A percentile compares a stretch with the other conserved stretches of the same genome.
These are phyloP conservation scores for Salminus brasiliensis DNA, from an alignment of 2,113 vertebrate genomes.

Conservation along the genomic window DNA sequence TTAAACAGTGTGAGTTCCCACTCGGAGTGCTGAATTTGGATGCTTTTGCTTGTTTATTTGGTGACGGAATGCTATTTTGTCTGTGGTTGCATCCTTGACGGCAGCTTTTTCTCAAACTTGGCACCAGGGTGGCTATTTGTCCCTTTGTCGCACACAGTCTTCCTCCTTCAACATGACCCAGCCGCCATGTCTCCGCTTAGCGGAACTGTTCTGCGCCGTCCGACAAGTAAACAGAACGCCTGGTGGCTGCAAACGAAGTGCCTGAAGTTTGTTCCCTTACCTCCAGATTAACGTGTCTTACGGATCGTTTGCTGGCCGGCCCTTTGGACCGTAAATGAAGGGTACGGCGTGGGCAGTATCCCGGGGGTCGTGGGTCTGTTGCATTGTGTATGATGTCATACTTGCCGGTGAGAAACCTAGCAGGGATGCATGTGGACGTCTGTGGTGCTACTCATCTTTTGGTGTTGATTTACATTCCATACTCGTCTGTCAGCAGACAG, in stretches of 20 bases:
- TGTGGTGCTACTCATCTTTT: not conserved
- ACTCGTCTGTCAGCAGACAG: not conserved
- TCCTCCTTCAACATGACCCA: conserved; percentile 11
- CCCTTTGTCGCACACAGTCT: conserved; percentile 21
- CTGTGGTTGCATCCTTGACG: conserved; percentile 47
- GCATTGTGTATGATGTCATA: not conserved
- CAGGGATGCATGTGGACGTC: not conserved
- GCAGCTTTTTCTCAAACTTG: conserved; percentile 28
- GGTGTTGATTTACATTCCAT: not conserved
- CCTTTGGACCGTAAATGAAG: not conserved
- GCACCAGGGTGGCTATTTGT: conserved; percentile 22
- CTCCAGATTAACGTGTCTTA: not conserved
- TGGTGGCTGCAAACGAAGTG: conserved; percentile 2
- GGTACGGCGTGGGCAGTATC: not conserved
- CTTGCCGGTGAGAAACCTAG: not conserved
- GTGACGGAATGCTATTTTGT: conserved; percentile 44
- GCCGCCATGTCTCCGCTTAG: conserved; percentile 37
- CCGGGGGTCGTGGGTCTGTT: not conserved
- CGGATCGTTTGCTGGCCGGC: not conserved
- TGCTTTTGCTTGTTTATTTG: conserved; percentile 24
- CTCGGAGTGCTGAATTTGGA: not conserved
- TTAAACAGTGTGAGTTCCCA: not conserved
- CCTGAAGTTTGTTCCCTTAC: not conserved
- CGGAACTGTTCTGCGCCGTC: conserved; percentile 16
- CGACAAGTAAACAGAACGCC: conserved; percentile 27